Evolutionary conservation across 1,140 invertebrate species (phyloP), one percentile per base, ranked within the genome.

Genomic region (Teleogryllus occipitalis): DNA sequence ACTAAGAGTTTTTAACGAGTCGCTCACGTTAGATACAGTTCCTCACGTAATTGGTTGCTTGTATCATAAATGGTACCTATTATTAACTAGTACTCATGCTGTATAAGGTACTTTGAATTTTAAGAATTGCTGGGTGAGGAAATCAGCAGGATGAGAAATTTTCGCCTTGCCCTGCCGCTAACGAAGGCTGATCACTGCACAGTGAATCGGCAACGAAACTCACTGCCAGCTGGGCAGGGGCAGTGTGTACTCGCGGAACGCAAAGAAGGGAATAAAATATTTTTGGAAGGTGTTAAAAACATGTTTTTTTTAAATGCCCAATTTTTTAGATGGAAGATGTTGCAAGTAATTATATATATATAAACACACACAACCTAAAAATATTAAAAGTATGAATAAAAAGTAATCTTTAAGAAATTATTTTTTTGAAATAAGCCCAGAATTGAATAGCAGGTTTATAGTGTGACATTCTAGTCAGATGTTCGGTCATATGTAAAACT

Each of bases 381-480:
- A 65, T 65, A 65, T 14, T 65, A 65, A 10, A 65, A 65, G 18
- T 65, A 65, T 65, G 10, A 65, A 65, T 10, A 65, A 14, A 65
- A 65, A 14, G 54, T 65, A 65, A 65, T 65, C 54, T 14, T n/a
- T 65, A 14, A 65, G 18, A 65, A 65, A 14, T 65, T 65, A 65
- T 65, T 65, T 65, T 65, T 65, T 65, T 65, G 54, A 65, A 65
- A 65, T 10, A 65, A 65, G 54, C 54, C 54, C 18, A 14, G 54
- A 65, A 65, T 65, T 65, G 54, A 65, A 65, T 65, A 65, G 54
- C 54, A 65, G 54, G 54, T 65, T 65, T 65, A 65, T 65, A 65
- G 54, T 65, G 54, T 65, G 54, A 65, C 54, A 65, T 65, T 65
- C 54, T 65, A 65, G 54, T 65, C 54, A 65, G 54, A 14, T 65